phyloP scores from a whole-genome alignment of 1,140 invertebrate genomes.

The Melipona quadrifasciata region DNA sequence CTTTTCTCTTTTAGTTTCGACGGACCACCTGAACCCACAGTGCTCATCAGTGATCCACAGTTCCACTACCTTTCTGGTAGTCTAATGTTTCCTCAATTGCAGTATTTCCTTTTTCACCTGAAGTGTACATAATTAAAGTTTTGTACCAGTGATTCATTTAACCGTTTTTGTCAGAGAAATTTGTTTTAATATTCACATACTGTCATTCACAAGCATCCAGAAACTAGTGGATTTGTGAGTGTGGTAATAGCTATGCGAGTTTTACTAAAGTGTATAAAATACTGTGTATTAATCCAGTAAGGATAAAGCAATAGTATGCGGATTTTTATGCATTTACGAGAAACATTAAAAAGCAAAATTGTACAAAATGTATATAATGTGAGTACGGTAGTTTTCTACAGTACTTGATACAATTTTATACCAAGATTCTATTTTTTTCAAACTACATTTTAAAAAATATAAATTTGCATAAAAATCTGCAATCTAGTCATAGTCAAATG shows the following conservation, averaged over 20 bases:
- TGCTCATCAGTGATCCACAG: conserved; percentile 1
- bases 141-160: not conserved
- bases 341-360: too few relatives aligned
- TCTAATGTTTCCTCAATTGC: not conserved
- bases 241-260: not conserved
- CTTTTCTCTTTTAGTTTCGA: conserved; percentile 54
- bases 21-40: conserved; percentile 48
- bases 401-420: too few relatives aligned
- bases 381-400: too few relatives aligned
- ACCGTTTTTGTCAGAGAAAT: not conserved
- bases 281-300: not conserved
- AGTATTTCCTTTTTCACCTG: not conserved
- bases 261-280: not conserved
- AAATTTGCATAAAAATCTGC: too few relatives aligned
- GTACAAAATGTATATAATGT: too few relatives aligned
- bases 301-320: not conserved
- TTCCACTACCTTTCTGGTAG: not conserved
- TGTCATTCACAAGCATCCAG: not conserved
- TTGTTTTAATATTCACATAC: not conserved
- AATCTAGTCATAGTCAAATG: too few relatives aligned
- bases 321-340: too few relatives aligned
- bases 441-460: too few relatives aligned
- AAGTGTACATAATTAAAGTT: not conserved
- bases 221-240: not conserved
- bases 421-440: too few relatives aligned